Evolutionary conservation across 35 echinoderm and acorn worm species (phyloP).

Genomic region (Lytechinus variegatus): DNA sequence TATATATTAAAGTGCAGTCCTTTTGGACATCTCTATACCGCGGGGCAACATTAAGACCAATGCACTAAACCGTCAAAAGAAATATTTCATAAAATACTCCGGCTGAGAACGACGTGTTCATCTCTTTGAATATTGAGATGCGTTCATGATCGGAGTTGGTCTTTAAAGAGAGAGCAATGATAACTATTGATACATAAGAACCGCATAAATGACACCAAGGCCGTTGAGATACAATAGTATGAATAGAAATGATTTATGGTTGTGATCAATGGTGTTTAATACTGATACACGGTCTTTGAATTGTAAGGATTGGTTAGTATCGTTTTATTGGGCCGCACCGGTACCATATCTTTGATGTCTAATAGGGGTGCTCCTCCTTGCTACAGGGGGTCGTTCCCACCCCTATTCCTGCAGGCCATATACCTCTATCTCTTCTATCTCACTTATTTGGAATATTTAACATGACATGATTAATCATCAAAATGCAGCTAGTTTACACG

Average conservation of each 20-base stretch:
- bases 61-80: neutral
- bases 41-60: neutral
- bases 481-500: neutral
- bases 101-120: neutral
- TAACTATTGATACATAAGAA: slow-evolving; percentile 5
- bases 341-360: neutral
- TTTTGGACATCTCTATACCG: neutral
- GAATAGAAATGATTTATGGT: slow-evolving; percentile 13
- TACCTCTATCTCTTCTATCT: neutral
- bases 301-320: neutral
- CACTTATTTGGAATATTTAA: neutral
- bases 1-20: neutral
- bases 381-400: neutral
- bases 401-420: neutral
- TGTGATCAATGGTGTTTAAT: neutral
- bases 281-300: neutral
- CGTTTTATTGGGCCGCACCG: neutral
- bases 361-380: neutral
- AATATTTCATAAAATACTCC: neutral
- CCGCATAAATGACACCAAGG: neutral
- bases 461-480: neutral
- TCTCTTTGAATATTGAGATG: neutral
- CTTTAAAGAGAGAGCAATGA: neutral
- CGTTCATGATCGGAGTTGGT: neutral
- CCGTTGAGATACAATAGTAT: neutral